A percentile compares a stretch with the other conserved stretches of the same genome.
phyloP scores from a whole-genome alignment of 2,113 vertebrate genomes.

The Tachysurus fulvidraco region DNA sequence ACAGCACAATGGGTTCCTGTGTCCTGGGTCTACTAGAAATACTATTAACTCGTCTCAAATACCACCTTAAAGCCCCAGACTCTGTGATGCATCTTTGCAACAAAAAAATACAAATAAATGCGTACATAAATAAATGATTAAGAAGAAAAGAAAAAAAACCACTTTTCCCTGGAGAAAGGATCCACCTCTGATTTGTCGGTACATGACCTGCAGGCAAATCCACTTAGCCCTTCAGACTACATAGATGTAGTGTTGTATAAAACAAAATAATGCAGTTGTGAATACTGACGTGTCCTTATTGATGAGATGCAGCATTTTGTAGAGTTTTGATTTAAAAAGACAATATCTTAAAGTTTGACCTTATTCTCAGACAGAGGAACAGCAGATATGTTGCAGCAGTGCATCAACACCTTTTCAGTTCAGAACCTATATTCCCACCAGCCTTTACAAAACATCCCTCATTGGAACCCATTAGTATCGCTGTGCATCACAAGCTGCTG shows the following conservation, averaged over 20 bases:
- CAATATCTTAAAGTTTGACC: slow-evolving; percentile 60
- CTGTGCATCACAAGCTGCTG: neutral
- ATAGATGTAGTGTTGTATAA: slow-evolving; percentile 91
- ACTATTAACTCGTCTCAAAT: slow-evolving; percentile 4
- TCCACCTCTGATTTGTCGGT: slow-evolving; percentile 75
- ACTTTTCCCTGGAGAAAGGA: slow-evolving; percentile 67
- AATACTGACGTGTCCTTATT: slow-evolving; percentile 96
- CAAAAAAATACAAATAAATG: slow-evolving; percentile 4
- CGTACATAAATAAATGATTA: neutral
- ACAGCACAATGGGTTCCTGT: slow-evolving; percentile 97
- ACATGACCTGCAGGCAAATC: slow-evolving; percentile 78
- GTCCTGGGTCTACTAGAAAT: slow-evolving; percentile 87
- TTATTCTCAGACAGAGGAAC: neutral
- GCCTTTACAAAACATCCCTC: slow-evolving; percentile 25
- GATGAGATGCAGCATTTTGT: slow-evolving; percentile 81
- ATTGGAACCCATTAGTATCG: neutral
- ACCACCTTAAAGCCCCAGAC: slow-evolving; percentile 26
- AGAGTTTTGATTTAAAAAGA: slow-evolving; percentile 77
- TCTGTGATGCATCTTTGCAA: slow-evolving; percentile 60
- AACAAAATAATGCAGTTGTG: slow-evolving; percentile 69
- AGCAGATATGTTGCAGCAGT: neutral
- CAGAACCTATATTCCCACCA: neutral
- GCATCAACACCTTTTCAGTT: slow-evolving; percentile 11
- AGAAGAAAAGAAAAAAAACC: slow-evolving; percentile 37
- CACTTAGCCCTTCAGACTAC: slow-evolving; percentile 84